Base-by-base conservation (phyloP, 2,888 invertebrate species). In the Timema podura region DNA sequence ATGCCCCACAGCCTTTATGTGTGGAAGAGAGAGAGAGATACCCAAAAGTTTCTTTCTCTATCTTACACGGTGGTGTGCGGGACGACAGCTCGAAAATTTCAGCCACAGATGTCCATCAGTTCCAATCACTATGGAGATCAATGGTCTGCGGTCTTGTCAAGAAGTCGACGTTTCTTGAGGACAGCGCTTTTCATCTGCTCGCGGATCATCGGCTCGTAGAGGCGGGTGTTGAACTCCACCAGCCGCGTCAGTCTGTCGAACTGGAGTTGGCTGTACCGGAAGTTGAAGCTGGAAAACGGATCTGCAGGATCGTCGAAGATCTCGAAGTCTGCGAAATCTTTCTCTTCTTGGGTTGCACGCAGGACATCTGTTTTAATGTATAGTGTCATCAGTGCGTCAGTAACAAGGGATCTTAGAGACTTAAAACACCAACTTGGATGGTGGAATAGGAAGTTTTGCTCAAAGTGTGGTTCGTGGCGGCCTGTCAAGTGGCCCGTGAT, bases 221-320 rank as follows among this genome's bases (percentile, higher is more conserved):
- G 61, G 6, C 61, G 61, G 11, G 44, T 44, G 61, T 61, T 61
- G 75, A 80, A 83, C 74, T 82, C 82, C 73, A 79, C 80, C 51
- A 83, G 76, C 71, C 80, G 74, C n/a, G 80, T 76, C 48, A 83
- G 75, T n/a, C 81, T 77, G 65, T 82, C 79, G 74, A 82, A 83
- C 67, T 79, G 78, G 45, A 75, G 70, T 48, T 79, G 75, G 0
- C 79, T 77, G 75, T 82, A 83, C 51, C 78, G 79, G 75, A 83
- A 83, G 75, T 82, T 82, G 75, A 80, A 82, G n/a, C 82, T 81
- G 8, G 82, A 81, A 74, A 80, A 83, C 2, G 82, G 78, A 7
- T 79, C 77, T 7, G 77, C 74, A 1, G 79, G 79, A 73, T 82
- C 81, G 70, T 80, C 80, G 76, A 82, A 83, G 8, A 83, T 76